phyloP scores from a whole-genome alignment of 2,113 vertebrate species.

The Alaudala cheleensis region DNA sequence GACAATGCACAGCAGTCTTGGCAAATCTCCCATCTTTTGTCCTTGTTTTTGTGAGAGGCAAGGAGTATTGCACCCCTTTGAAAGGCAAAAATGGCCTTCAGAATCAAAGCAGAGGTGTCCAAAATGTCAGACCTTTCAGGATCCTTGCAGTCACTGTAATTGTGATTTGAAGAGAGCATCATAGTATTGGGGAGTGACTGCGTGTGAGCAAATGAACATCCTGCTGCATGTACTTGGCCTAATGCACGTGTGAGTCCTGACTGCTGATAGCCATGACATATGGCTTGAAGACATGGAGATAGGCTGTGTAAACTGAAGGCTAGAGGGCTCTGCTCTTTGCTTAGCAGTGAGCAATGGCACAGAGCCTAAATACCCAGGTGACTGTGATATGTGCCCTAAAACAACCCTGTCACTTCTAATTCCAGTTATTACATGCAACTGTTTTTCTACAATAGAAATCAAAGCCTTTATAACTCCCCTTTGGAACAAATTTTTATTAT shows the following conservation, averaged over 20 bases:
- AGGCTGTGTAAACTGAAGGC: neutral
- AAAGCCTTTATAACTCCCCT: neutral
- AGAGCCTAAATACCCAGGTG: neutral
- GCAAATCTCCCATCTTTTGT: neutral
- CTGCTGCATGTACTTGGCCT: neutral
- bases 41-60: neutral
- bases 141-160: neutral
- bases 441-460: neutral
- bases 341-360: neutral
- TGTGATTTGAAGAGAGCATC: neutral
- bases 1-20: neutral
- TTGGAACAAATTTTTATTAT: neutral
- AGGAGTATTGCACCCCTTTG: neutral
- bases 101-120: neutral
- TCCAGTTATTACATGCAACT: neutral
- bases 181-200: neutral
- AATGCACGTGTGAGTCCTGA: neutral
- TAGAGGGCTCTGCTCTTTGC: neutral
- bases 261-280: neutral
- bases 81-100: neutral
- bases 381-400: neutral
- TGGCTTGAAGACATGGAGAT: neutral
- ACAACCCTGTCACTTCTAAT: neutral
- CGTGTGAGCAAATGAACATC: accelerated
- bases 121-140: neutral